Percentiles rank a stretch among this genome's conserved stretches.
Conservation (phyloP, 2,888 invertebrate species). For the Cactoblastis cactorum region DNA sequence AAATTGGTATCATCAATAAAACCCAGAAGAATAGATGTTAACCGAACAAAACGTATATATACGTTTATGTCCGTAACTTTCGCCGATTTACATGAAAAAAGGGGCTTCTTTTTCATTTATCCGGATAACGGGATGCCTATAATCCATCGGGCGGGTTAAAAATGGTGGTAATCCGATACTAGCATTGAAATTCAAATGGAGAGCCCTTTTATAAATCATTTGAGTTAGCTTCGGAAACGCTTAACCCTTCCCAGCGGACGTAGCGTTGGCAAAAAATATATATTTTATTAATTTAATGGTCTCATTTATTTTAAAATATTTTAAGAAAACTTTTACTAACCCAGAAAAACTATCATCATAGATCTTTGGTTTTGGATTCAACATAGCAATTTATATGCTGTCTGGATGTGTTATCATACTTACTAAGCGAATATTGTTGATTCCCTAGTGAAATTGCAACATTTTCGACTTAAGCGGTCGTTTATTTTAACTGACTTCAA, state of each 20-base stretch:
- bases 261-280: constrained; percentile 4
- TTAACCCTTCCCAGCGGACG: constrained; percentile 36
- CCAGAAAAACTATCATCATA: no score
- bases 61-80: constrained; percentile 16
- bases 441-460: no score
- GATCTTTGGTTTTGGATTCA: no score
- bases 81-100: constrained; percentile 29
- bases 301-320: no score
- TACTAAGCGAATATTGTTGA: no score
- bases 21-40: constrained; percentile 2
- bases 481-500: no score
- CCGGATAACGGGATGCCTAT: constrained; percentile 25
- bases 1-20: constrained; percentile 9
- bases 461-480: no score
- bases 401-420: no score
- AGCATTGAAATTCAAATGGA: constrained; percentile 70
- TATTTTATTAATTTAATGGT: background rate
- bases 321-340: no score
- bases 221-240: constrained; percentile 51
- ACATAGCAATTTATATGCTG: no score
- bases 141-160: constrained; percentile 31
- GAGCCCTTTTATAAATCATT: constrained; percentile 71
- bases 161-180: constrained; percentile 55
- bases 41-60: constrained; percentile 4
- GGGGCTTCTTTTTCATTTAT: constrained; percentile 23